Conservation (phyloP, 2,113 vertebrate species). For the Urocolius indicus region DNA sequence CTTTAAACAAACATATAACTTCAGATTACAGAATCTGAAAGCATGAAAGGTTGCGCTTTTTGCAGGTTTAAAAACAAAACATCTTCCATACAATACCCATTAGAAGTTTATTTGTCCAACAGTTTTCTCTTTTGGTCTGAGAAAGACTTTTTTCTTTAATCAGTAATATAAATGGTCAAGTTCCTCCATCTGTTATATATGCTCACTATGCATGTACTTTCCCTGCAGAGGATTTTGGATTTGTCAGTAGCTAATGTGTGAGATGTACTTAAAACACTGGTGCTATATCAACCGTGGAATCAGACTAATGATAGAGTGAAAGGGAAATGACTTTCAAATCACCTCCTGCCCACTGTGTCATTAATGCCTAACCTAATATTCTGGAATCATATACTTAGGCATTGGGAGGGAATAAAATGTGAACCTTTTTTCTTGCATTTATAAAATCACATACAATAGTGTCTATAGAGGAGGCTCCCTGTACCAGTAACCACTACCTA, state of each 20-base stretch:
- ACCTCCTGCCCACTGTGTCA: not conserved
- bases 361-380: conserved; percentile 34
- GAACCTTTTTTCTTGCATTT: not conserved
- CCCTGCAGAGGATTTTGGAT: not conserved
- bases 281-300: not conserved
- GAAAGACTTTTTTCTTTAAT: not conserved
- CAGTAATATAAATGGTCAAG: not conserved
- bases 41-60: not conserved
- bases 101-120: not conserved
- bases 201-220: not conserved
- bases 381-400: not conserved
- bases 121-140: not conserved
- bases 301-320: not conserved
- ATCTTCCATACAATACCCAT: not conserved
- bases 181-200: not conserved
- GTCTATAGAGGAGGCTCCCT: not conserved
- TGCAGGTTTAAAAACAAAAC: not conserved
- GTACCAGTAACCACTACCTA: not conserved
- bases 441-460: not conserved
- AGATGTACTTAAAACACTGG: not conserved
- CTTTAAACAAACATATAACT: not conserved
- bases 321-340: conserved; percentile 2
- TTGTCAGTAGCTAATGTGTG: not conserved
- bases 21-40: not conserved
- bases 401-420: not conserved